phyloP scores from a whole-genome alignment of 2,888 invertebrate genomes.

The Pilophorus perplexus region DNA sequence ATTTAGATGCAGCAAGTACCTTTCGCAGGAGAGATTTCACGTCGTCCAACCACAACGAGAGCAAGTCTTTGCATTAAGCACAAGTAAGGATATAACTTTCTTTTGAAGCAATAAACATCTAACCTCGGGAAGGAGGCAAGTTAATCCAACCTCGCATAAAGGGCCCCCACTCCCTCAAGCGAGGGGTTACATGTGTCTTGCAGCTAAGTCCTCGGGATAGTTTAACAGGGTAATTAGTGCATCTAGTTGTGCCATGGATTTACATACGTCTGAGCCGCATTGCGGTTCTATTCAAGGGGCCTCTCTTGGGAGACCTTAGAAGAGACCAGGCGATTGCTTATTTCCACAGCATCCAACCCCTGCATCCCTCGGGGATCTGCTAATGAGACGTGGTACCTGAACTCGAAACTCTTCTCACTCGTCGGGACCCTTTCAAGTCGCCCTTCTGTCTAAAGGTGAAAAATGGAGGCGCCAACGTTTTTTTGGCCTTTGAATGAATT shows the following conservation, averaged over 20 bases:
- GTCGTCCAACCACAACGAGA: too few species aligned
- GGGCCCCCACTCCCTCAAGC: constrained; percentile 20
- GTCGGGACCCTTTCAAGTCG: constrained; percentile 8
- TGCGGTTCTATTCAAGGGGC: constrained; percentile 31
- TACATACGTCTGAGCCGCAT: constrained; percentile 41
- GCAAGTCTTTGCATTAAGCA: constrained; percentile 16
- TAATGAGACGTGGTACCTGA: constrained; percentile 29
- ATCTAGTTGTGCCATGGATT: constrained; percentile 35
- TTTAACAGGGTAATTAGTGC: constrained; percentile 41
- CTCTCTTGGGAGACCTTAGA: not conserved
- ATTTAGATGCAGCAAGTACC: too few species aligned
- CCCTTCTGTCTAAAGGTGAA: constrained; percentile 21
- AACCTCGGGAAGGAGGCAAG: constrained; percentile 17
- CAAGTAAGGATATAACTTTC: constrained; percentile 23
- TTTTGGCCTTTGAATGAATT: not conserved
- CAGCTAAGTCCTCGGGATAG: constrained; percentile 23
- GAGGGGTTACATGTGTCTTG: constrained; percentile 33
- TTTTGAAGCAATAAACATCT: constrained; percentile 28
- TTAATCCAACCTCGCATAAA: constrained; percentile 29
- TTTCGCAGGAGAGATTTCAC: too few species aligned
- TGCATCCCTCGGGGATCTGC: constrained; percentile 7
- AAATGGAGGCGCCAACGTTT: constrained; percentile 21
- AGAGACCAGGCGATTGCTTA: not conserved
- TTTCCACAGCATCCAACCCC: constrained; percentile 13
- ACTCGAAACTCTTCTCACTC: constrained; percentile 16